Conservation (phyloP, 2,888 invertebrate genomes). For the Acrocyrtus sp. region DNA sequence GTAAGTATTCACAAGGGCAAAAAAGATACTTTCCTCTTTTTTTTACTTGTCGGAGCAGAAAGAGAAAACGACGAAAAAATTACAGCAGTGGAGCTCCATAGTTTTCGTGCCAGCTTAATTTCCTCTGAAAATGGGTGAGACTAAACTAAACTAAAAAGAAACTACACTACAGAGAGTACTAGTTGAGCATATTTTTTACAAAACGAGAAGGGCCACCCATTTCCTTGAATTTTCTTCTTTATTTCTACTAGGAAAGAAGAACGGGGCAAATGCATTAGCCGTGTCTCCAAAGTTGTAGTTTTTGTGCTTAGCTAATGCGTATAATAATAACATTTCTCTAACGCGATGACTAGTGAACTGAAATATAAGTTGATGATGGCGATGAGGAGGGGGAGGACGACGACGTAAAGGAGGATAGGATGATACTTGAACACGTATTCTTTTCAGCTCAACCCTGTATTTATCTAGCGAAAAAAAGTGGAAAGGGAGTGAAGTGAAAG, state of each 20-base stretch:
- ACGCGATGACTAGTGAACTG: too few relatives aligned
- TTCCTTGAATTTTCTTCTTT: constrained; percentile 48
- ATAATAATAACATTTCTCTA: too few relatives aligned
- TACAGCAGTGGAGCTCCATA: too few relatives aligned
- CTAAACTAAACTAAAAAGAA: constrained; percentile 20
- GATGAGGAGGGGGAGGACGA: constrained; percentile 19
- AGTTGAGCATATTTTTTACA: constrained; percentile 35
- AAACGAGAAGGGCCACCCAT: constrained; percentile 46
- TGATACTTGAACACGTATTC: constrained; percentile 50
- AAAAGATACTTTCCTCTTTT: too few relatives aligned
- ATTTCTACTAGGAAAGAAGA: constrained; percentile 1
- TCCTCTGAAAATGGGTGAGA: constrained; percentile 9
- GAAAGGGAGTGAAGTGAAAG: constrained; percentile 14
- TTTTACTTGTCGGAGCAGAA: too few relatives aligned
- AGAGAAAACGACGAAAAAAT: too few relatives aligned
- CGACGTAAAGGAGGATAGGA: constrained; percentile 37
- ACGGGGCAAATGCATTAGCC: background rate
- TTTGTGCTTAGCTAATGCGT: constrained; percentile 13
- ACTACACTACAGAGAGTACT: too few relatives aligned
- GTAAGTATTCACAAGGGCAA: too few relatives aligned
- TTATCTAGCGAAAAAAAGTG: constrained; percentile 13
- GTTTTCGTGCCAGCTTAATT: constrained; percentile 51
- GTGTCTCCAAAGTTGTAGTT: background rate
- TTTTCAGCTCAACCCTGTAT: constrained; percentile 33
- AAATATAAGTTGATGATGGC: constrained; percentile 11